Evolutionary conservation across 2,888 invertebrate genomes (phyloP).

Genomic region (Geotrupes spiniger): DNA sequence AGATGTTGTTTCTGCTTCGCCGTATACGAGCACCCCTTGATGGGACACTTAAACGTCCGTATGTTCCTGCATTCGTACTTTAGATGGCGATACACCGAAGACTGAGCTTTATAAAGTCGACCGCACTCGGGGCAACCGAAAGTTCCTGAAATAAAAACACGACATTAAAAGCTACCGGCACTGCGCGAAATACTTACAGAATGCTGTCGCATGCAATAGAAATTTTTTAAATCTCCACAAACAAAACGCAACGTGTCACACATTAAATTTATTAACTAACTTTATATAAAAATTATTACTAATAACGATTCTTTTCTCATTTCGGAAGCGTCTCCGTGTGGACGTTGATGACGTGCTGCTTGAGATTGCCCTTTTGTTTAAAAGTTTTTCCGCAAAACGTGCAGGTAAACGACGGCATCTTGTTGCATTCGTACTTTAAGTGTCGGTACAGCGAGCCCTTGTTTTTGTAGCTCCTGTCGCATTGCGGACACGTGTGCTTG

Average conservation of each 20-base stretch:
- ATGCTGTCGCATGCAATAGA: too few relatives aligned
- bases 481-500: slow-evolving; percentile 22
- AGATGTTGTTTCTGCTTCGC: slow-evolving; percentile 23
- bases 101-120: slow-evolving; percentile 20
- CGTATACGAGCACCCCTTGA: slow-evolving; percentile 47
- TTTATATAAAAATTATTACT: too few relatives aligned
- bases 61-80: slow-evolving; percentile 24
- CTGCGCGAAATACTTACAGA: too few relatives aligned
- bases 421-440: slow-evolving; percentile 21
- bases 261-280: too few relatives aligned
- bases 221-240: too few relatives aligned
- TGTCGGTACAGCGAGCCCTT: slow-evolving; percentile 24
- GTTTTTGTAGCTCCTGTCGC: slow-evolving; percentile 24
- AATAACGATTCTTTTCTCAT: too few relatives aligned
- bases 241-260: too few relatives aligned
- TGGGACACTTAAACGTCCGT: slow-evolving; percentile 25
- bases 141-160: too few relatives aligned
- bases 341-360: slow-evolving; percentile 16
- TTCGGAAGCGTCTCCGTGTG: background rate
- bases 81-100: slow-evolving; percentile 20
- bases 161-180: too few relatives aligned
- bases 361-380: slow-evolving; percentile 17
- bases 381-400: slow-evolving; percentile 14
- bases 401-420: slow-evolving; percentile 17
- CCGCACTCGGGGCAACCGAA: slow-evolving; percentile 11